Percentiles rank a stretch among this genome's conserved stretches.
These are phyloP conservation scores for Zonitis immaculata DNA, from an alignment of 2,888 invertebrate genomes.

Conservation along the genomic window DNA sequence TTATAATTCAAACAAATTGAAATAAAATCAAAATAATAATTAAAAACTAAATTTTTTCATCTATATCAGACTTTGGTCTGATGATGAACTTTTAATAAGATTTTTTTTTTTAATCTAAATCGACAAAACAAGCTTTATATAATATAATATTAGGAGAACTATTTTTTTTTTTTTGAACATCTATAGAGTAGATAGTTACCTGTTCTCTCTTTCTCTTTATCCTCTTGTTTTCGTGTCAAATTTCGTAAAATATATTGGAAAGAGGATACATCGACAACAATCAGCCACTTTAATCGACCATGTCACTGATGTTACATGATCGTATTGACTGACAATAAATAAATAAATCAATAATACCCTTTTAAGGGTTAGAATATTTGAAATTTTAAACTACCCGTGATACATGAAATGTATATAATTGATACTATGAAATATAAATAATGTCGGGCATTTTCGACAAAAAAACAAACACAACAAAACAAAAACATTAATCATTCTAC, in stretches of 20 bases:
- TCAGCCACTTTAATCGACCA: constrained; percentile 1
- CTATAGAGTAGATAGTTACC: neutral
- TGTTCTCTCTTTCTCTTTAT: neutral
- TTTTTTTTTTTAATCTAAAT: no score
- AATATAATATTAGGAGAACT: no score
- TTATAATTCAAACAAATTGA: neutral
- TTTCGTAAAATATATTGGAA: constrained; percentile 1
- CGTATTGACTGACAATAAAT: neutral
- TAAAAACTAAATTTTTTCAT: neutral
- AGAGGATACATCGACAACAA: constrained; percentile 1
- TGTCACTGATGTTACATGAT: neutral
- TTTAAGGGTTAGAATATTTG: neutral
- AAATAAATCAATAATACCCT: neutral
- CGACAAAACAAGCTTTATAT: no score
- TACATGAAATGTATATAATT: neutral
- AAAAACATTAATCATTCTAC: no score
- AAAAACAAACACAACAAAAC: no score
- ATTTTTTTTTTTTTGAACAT: neutral
- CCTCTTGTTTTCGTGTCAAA: neutral
- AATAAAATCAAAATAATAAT: neutral
- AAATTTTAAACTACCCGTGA: neutral
- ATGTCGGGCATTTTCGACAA: no score
- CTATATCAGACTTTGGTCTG: neutral
- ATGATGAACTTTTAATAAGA: neutral
- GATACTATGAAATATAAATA: neutral